Evolutionary conservation across 2,113 vertebrate species (phyloP), one percentile per base, ranked within the genome.

Genomic region (Sitta europaea): DNA sequence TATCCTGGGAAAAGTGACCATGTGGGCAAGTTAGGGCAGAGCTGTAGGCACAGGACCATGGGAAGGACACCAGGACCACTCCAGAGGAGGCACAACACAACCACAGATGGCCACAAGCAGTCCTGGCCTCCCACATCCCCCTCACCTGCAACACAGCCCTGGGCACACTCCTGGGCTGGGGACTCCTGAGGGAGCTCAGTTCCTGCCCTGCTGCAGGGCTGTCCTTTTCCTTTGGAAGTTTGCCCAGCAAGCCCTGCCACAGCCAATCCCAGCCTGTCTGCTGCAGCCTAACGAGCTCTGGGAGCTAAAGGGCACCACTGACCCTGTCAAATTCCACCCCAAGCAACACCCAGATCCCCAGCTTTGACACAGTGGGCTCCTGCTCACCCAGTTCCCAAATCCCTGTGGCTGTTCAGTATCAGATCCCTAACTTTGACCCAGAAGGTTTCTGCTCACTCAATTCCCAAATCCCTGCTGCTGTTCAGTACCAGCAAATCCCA

Each of bases 341-440:
- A 68, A 66, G 29, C 54, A 67, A 20, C 54, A 25, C 14, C 9
- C 0, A 62, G 11, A 72, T 51, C 51, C 5, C 4, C 2, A 28
- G 29, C 51, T 66, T 51, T 4, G 23, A 66, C 67, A 54, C n/a
- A 21, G 50, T 6, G 22, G 16, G 24, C 45, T 55, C 28, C 57
- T 54, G 97, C 97, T 97, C 89, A 98, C 98, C 95, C 90, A 94
- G 98, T 98, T 91, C 98, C 98, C 62, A 98, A 94, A 20, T 98
- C 97, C 82, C 91, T 97, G 86, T 96, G 96, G 84, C 95, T 98
- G 92, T 91, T 93, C 98, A 67, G 23, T n/a, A n/a, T n/a, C 45
- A 68, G 13, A 51, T 51, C 47, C 47, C n/a, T 1, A 9, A 51
- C 14, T 31, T 7, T 27, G 15, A 58, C 63, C 47, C 31, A 16